Conservation (phyloP, 2,888 invertebrate species). For the Leistus spinibarbis region DNA sequence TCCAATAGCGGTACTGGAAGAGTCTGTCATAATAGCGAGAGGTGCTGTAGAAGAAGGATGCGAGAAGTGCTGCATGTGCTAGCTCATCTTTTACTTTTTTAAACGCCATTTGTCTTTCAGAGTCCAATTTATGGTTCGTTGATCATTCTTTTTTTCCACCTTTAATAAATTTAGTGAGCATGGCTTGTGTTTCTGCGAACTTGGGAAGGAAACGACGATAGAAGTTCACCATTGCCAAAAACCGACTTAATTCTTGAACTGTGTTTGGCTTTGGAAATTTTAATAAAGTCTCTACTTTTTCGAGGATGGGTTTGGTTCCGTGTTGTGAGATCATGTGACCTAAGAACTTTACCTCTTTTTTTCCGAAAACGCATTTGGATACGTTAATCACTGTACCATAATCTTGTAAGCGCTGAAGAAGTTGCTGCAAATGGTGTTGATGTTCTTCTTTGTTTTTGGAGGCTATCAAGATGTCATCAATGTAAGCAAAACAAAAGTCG, state of each 20-base stretch:
- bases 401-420: conserved; percentile 45
- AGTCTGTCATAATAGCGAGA: background rate
- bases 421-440: conserved; percentile 43
- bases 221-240: conserved; percentile 52
- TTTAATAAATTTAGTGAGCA: conserved; percentile 46
- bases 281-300: conserved; percentile 48
- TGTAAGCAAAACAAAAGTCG: conserved; percentile 45
- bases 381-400: conserved; percentile 48
- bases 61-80: background rate
- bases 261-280: conserved; percentile 46
- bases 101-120: background rate
- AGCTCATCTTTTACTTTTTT: no score
- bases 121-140: conserved; percentile 39
- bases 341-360: conserved; percentile 45
- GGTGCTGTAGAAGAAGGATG: background rate
- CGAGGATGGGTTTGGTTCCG: conserved; percentile 40
- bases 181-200: conserved; percentile 50
- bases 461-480: conserved; percentile 49
- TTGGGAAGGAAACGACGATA: conserved; percentile 50
- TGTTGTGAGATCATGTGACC: conserved; percentile 43
- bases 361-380: conserved; percentile 48
- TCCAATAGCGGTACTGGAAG: background rate
- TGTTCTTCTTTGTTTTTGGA: conserved; percentile 44
- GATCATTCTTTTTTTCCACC: conserved; percentile 46
- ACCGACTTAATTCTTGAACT: conserved; percentile 47